Evolutionary conservation across 2,888 invertebrate genomes (phyloP), one percentile per base, ranked within the genome.

Genomic region (Microctonus brassicae): DNA sequence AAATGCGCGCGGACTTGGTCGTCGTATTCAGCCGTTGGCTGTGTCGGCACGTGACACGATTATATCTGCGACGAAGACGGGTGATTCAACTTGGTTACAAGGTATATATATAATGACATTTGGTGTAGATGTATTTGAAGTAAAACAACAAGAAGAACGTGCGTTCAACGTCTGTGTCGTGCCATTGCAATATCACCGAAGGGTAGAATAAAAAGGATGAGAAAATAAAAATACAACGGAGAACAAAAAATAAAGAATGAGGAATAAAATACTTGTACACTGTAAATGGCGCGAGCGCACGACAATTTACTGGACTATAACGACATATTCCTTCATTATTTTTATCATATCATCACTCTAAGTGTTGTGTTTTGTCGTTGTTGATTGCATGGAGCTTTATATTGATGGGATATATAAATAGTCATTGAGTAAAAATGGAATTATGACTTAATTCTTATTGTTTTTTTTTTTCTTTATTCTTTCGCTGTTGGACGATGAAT

Each of bases 31-130:
- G 42, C 34, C 33, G 47, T 39, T 58, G 42, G 65, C 36, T 33
- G 29, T 26, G 33, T 65, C n/a, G 57, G 76, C 74, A 73, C 76
- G 74, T 76, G 74, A 76, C 73, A 72, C 76, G 76, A 75, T 76
- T 76, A 68, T 76, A 76, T 76, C 69, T 24, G 11, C 57, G 7
- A 57, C 57, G 26, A 57, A 57, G 72, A 62, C 55, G 65, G 60
- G 68, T 68, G 70, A 70, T 73, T 73, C 74, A 69, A 76, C 73
- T 70, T 58, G 13, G 74, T 72, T 74, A 74, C 69, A 74, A 26
- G 71, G 68, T 71, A 73, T 47, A n/a, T 47, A n/a, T n/a, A 47
- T 47, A 47, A 47, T 47, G 47, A 5, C 47, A 0, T 47, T 47
- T n/a, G 47, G 17, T 10, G 10, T 36, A 47, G 17, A 58, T 29